These are phyloP conservation scores for Discoglossus pictus DNA, from an alignment of 2,797 vertebrate genomes.

Conservation along the genomic window DNA sequence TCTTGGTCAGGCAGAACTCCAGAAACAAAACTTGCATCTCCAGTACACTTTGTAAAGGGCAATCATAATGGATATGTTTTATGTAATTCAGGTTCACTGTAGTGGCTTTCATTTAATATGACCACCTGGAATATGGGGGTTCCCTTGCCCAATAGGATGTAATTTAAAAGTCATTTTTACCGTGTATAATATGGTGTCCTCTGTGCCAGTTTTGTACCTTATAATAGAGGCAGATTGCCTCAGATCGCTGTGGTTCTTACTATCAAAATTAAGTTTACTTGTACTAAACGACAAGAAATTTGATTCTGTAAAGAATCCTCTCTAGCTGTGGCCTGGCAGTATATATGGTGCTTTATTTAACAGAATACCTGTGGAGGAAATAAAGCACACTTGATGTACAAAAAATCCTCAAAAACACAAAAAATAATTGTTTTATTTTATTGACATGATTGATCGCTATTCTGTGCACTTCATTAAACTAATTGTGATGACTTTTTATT, in stretches of 20 bases:
- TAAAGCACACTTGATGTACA: slow-evolving; percentile 98
- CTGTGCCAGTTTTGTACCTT: slow-evolving; percentile 99
- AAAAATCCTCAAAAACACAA: slow-evolving; percentile 30
- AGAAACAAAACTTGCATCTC: slow-evolving; percentile 74
- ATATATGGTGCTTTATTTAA: slow-evolving; percentile 99
- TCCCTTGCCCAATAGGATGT: slow-evolving; percentile 76
- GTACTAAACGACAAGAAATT: slow-evolving; percentile 97
- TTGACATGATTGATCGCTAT: slow-evolving; percentile 83
- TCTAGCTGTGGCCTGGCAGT: slow-evolving; percentile 98
- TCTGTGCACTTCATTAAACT: slow-evolving; percentile 84
- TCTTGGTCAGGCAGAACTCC: slow-evolving; percentile 77
- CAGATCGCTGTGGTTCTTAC: slow-evolving; percentile 91
- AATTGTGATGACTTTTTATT: slow-evolving; percentile 81
- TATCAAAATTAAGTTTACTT: slow-evolving; percentile 98
- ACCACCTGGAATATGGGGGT: slow-evolving; percentile 89
- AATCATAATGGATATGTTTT: slow-evolving; percentile 85
- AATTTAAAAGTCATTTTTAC: slow-evolving; percentile 99
- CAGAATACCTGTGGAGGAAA: slow-evolving; percentile 93
- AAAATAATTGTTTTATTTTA: slow-evolving; percentile 95
- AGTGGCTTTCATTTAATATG: slow-evolving; percentile 91
- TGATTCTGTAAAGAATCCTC: slow-evolving; percentile 99
- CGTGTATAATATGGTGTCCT: slow-evolving; percentile 95
- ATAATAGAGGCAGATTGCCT: slow-evolving; percentile 87
- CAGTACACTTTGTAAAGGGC: slow-evolving; percentile 82
- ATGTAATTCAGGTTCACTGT: slow-evolving; percentile 84